Conservation (phyloP, 2,797 vertebrate genomes). For the Xiphophorus birchmanni region DNA sequence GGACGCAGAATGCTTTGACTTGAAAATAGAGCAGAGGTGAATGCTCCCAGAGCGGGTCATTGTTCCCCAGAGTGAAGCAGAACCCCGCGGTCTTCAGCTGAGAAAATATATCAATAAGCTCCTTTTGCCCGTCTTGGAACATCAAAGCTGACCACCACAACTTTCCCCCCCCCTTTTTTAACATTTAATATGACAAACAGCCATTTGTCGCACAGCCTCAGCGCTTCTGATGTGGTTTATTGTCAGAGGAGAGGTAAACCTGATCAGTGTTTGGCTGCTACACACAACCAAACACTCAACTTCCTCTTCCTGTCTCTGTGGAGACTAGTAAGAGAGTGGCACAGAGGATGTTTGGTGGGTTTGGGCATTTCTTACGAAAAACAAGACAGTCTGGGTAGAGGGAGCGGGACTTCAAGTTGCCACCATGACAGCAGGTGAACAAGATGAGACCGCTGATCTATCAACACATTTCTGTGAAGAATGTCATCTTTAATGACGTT, state of each 20-base stretch:
- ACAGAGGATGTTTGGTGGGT: slow-evolving; percentile 62
- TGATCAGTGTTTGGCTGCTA: slow-evolving; percentile 52
- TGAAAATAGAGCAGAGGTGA: slow-evolving; percentile 36
- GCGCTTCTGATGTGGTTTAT: slow-evolving; percentile 26
- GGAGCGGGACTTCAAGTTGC: background rate
- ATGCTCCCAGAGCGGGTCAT: slow-evolving; percentile 44
- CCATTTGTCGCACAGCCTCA: slow-evolving; percentile 22
- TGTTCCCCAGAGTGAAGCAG: slow-evolving; percentile 31
- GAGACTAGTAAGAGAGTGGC: slow-evolving; percentile 25
- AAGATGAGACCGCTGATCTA: background rate
- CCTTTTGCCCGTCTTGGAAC: slow-evolving; percentile 27
- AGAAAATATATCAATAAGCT: slow-evolving; percentile 65
- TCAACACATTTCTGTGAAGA: background rate
- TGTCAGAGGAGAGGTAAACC: slow-evolving; percentile 33
- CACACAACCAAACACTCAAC: slow-evolving; percentile 57
- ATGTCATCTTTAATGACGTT: background rate
- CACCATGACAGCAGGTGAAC: slow-evolving; percentile 15
- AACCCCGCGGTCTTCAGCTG: slow-evolving; percentile 68
- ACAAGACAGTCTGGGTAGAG: slow-evolving; percentile 2
- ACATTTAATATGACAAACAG: background rate
- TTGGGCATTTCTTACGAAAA: slow-evolving; percentile 41
- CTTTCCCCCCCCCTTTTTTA: background rate
- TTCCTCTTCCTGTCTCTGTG: slow-evolving; percentile 74
- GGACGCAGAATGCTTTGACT: slow-evolving; percentile 17
- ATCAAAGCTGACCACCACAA: slow-evolving; percentile 31